Percentiles rank a stretch among this genome's conserved stretches.
These are phyloP conservation scores for Drosophila subsilvestris DNA, from an alignment of 2,888 invertebrate species.

Conservation along the genomic window DNA sequence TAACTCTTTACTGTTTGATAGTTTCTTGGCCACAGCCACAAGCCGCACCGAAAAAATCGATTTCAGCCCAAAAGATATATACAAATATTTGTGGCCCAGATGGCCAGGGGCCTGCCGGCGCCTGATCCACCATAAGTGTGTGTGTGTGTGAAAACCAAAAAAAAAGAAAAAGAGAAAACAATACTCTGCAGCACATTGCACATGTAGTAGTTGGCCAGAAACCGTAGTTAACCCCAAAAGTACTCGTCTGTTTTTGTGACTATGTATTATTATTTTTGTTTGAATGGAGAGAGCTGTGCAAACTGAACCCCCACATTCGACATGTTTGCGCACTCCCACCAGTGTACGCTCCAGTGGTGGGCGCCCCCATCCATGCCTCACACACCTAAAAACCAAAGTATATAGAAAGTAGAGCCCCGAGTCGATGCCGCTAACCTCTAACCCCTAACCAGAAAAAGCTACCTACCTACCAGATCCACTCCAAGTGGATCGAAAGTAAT, in stretches of 20 bases:
- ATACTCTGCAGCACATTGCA: slow-evolving; percentile 13
- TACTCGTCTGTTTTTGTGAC: slow-evolving; percentile 12
- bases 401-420: slow-evolving; percentile 37
- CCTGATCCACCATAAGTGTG: slow-evolving; percentile 45
- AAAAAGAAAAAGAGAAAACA: not conserved
- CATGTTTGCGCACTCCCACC: slow-evolving; percentile 45
- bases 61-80: slow-evolving; percentile 64
- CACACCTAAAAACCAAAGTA: slow-evolving; percentile 25
- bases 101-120: slow-evolving; percentile 36
- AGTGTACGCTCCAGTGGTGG: not conserved
- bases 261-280: slow-evolving; percentile 27
- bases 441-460: slow-evolving; percentile 20
- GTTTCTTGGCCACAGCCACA: slow-evolving; percentile 26
- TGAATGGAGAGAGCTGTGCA: slow-evolving; percentile 53
- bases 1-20: slow-evolving; percentile 25
- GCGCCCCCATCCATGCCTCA: slow-evolving; percentile 3
- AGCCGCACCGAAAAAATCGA: slow-evolving; percentile 8
- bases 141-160: slow-evolving; percentile 35
- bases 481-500: slow-evolving; percentile 29
- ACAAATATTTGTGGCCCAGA: slow-evolving; percentile 54
- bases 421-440: slow-evolving; percentile 38
- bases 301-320: slow-evolving; percentile 52
- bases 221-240: slow-evolving; percentile 35
- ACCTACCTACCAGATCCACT: slow-evolving; percentile 1
- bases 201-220: slow-evolving; percentile 28